phyloP scores from a whole-genome alignment of 2,888 invertebrate genomes.

The Tigriopus californicus region DNA sequence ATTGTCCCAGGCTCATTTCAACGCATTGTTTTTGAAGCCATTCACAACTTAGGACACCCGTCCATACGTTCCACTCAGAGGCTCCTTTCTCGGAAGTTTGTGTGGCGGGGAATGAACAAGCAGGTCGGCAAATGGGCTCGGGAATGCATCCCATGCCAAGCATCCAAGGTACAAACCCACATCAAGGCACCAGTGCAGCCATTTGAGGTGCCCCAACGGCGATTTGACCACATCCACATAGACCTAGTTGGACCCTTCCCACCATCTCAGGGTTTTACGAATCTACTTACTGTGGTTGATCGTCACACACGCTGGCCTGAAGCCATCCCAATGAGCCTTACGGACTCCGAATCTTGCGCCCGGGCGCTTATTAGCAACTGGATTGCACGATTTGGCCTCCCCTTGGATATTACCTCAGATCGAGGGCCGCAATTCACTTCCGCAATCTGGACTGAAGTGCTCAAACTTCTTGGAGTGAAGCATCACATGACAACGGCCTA shows the following conservation, averaged over 20 bases:
- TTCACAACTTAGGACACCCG: no score
- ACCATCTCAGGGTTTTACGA: background rate
- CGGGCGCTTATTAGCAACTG: background rate
- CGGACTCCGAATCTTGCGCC: background rate
- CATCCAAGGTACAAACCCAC: background rate
- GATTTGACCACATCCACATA: background rate
- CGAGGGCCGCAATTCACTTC: background rate
- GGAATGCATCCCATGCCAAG: background rate
- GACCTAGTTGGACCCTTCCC: background rate
- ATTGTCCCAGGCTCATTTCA: no score
- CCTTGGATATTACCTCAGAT: background rate
- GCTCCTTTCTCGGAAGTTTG: no score
- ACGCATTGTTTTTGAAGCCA: no score
- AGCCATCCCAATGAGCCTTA: background rate
- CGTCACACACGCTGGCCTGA: background rate
- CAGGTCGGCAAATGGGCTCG: background rate
- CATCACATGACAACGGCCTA: background rate
- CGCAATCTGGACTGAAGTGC: no score
- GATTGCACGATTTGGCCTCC: background rate
- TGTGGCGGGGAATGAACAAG: background rate
- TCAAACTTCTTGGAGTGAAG: background rate
- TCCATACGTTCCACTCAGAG: no score
- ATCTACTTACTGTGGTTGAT: background rate
- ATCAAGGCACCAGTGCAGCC: background rate
- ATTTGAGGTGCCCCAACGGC: background rate